Base-by-base conservation (phyloP, 2,888 invertebrate genomes). In the Pseudococcus jackbeardsleyi region DNA sequence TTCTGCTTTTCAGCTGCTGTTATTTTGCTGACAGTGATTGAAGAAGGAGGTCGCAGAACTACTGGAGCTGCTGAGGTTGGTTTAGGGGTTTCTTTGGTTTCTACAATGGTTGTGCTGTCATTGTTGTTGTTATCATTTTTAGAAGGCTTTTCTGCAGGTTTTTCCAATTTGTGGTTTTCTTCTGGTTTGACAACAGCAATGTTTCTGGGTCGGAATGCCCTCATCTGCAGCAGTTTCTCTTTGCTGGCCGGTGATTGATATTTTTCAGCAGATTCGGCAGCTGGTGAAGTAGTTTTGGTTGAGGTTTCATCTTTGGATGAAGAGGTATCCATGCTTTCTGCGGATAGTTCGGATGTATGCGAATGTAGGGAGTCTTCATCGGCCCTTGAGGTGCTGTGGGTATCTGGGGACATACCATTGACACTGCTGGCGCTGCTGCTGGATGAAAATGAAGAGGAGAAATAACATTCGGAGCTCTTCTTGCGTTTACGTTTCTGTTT, bases 161-260 rank as follows among this genome's bases (percentile, higher is more conserved):
- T 82, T 11, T 82, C 79, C 8, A 82, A 9, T 11, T 82, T 82
- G 26, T 54, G 48, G 19, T 86, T 59, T 79, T 88, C 88, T 79
- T 88, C 88, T 8, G 88, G 88, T 12, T 54, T 72, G 11, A 88
- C 88, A 3, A 88, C 77, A 9, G 88, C 88, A 1, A 88, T 42
- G 22, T 33, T 88, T 59, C 77, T 48, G 82, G 92, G 92, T 48
- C 92, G 90, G 0, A 92, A 91, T 89, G 92, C 92, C 85, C 92
- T 90, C 92, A 92, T 91, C 90, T 92, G 92, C 33, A 92, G 89
- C 22, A 92, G 89, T 88, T 92, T 91, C 89, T 92, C 92, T 90
- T 92, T 39, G 11, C 26, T 39, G 42, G 64, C 42, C 68, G 86
- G 22, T 19, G 9, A 46, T 12, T 48, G 33, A 11, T 79, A 64